Evolutionary conservation across 2,113 vertebrate species (phyloP).

Genomic region (Paramisgurnus dabryanus): DNA sequence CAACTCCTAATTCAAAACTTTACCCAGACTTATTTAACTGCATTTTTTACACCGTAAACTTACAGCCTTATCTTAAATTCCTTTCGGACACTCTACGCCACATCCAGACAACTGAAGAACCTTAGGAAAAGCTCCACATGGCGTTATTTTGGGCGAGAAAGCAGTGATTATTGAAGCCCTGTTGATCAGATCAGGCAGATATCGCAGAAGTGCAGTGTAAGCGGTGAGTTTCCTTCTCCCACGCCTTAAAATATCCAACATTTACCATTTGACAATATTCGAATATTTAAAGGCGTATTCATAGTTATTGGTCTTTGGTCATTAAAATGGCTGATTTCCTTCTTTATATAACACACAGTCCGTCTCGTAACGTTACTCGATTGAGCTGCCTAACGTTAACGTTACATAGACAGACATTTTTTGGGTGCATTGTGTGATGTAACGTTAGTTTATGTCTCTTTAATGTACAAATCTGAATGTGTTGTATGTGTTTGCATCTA

Average conservation of each 20-base stretch:
- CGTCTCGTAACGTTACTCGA: not conserved
- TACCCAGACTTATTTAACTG: slow-evolving; percentile 3
- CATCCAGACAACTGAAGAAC: not conserved
- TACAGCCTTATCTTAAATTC: too few relatives aligned
- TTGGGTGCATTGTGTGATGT: not conserved
- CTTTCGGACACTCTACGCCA: not conserved
- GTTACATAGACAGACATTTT: not conserved
- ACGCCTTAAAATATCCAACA: not conserved
- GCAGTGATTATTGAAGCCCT: slow-evolving; percentile 20
- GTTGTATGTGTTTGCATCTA: too few relatives aligned
- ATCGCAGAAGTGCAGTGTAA: slow-evolving; percentile 40
- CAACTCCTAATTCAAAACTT: slow-evolving; percentile 30
- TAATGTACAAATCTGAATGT: not conserved
- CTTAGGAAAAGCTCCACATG: not conserved
- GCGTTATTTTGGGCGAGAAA: slow-evolving; percentile 29
- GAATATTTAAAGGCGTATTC: not conserved
- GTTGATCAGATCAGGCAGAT: slow-evolving; percentile 37
- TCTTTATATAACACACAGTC: not conserved
- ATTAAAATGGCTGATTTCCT: not conserved
- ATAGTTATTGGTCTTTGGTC: not conserved
- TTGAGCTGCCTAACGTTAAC: not conserved
- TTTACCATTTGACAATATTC: not conserved
- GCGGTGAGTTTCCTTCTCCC: slow-evolving; percentile 33
- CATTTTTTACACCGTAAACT: not conserved
- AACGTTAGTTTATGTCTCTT: not conserved